Percentiles rank a stretch among this genome's conserved stretches.
phyloP scores from a whole-genome alignment of 2,888 invertebrate genomes.

The Suillia variegata region DNA sequence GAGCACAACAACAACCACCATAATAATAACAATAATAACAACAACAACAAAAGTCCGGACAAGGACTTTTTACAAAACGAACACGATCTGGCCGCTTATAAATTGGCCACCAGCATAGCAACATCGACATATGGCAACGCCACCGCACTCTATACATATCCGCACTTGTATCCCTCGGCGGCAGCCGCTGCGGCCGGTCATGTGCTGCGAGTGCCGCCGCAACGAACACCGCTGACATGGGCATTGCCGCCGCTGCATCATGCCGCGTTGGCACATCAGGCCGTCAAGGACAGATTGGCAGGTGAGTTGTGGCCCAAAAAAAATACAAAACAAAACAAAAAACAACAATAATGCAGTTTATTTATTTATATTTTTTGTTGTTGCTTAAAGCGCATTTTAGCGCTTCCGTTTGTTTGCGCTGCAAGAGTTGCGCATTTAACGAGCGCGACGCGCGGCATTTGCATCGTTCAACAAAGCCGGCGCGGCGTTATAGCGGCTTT shows the following conservation, averaged over 20 bases:
- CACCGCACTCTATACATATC: constrained; percentile 60
- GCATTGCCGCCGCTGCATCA: constrained; percentile 62
- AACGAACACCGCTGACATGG: constrained; percentile 64
- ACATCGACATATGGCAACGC: constrained; percentile 58
- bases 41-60: constrained; percentile 46
- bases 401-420: background rate
- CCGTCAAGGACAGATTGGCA: constrained; percentile 81
- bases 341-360: too few relatives aligned
- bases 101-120: constrained; percentile 59
- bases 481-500: too few relatives aligned
- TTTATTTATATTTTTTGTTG: too few relatives aligned
- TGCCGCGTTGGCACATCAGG: constrained; percentile 80
- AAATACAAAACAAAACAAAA: too few relatives aligned
- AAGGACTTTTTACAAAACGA: constrained; percentile 56
- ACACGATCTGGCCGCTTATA: constrained; percentile 59
- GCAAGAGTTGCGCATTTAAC: background rate
- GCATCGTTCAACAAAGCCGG: too few relatives aligned
- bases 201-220: constrained; percentile 82
- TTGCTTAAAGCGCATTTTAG: too few relatives aligned
- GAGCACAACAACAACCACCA: constrained; percentile 63
- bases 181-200: constrained; percentile 64
- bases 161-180: constrained; percentile 62
- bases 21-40: constrained; percentile 28
- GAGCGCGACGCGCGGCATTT: background rate
- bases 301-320: constrained; percentile 68